Percentiles rank a stretch among this genome's conserved stretches.
phyloP scores from a whole-genome alignment of 2,888 invertebrate genomes.

The Dicyrtomina minuta region DNA sequence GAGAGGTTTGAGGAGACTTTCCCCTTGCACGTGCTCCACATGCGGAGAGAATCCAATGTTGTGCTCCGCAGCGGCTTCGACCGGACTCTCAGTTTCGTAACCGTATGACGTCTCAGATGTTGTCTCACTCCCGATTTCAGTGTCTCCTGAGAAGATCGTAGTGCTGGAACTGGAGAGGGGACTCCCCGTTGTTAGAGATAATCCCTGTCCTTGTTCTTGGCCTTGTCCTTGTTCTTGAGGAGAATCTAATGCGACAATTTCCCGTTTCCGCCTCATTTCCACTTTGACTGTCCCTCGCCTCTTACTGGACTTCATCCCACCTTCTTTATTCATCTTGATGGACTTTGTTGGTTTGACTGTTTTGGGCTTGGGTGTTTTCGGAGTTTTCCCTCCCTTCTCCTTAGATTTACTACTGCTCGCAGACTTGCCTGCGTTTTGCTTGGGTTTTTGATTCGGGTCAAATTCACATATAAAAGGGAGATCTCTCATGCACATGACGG shows the following conservation, averaged over 20 bases:
- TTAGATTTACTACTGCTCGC: slow-evolving; percentile 25
- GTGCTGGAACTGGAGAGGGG: too few species aligned
- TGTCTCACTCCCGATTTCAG: not conserved
- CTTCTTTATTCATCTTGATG: slow-evolving; percentile 4
- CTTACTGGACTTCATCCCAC: not conserved
- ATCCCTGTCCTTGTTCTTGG: not conserved
- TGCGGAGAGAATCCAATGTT: slow-evolving; percentile 38
- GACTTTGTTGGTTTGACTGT: not conserved
- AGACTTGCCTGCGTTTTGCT: slow-evolving; percentile 24
- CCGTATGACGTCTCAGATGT: not conserved
- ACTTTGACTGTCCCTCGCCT: slow-evolving; percentile 23
- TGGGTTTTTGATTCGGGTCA: slow-evolving; percentile 27
- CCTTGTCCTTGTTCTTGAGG: too few species aligned
- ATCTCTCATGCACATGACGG: slow-evolving; percentile 40
- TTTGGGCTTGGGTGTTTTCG: slow-evolving; percentile 23
- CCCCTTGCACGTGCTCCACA: slow-evolving; percentile 25
- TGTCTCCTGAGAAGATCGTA: not conserved
- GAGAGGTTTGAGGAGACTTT: not conserved
- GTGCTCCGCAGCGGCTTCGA: slow-evolving; percentile 23
- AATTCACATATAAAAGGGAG: slow-evolving; percentile 51
- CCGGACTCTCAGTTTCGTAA: slow-evolving; percentile 16
- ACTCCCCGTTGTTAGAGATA: not conserved
- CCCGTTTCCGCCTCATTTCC: slow-evolving; percentile 37
- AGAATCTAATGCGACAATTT: not conserved
- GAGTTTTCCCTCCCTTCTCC: too few species aligned